Evolutionary conservation across 2,797 vertebrate genomes (phyloP), one percentile per base, ranked within the genome.

Genomic region (Pangasius mekongensis): DNA sequence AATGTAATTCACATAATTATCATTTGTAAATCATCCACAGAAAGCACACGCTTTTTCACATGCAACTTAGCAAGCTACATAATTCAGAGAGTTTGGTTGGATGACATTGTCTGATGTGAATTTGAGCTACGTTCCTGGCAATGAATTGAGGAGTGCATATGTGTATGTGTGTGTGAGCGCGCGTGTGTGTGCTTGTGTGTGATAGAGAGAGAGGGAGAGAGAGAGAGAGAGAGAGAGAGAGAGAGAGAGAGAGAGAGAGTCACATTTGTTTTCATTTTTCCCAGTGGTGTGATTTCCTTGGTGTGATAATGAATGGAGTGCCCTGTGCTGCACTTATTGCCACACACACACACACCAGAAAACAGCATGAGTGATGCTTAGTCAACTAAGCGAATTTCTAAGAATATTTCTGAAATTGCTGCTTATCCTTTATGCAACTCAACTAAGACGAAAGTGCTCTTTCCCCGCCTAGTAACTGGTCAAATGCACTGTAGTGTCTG

Each of bases 211-310:
- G 67, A 71, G 16, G 39, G 33, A 39, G 10, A 86, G 88, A 92
- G 94, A 94, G 87, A 83, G 88, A 78, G 74, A 89, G 92, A 95
- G 0, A 39, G 18, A 90, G 33, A 71, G 67, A 71, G 16, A 22
- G 33, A 39, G 10, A 86, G 88, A 92, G 94, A 94, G 87, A 83
- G 88, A 78, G 74, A 89, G 92, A 95, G 0, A 39, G 18, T 13
- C 18, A 7, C 20, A 39, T 96, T 95, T 95, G 92, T 96, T 95
- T 95, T 95, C 94, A 95, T 96, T 96, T 94, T 92, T 91, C 89
- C 88, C 91, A 87, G 87, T 89, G 93, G 36, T 36, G 36, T 36
- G 94, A 86, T 87, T 89, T 91, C 83, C 56, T 58, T 62, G 71
- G 87, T 86, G 83, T 87, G 81, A 85, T 91, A 89, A 91, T 89